A percentile compares a stretch with the other conserved stretches of the same genome.
These are phyloP conservation scores for Prorops nasuta DNA, from an alignment of 1,140 invertebrate genomes.

Conservation along the genomic window DNA sequence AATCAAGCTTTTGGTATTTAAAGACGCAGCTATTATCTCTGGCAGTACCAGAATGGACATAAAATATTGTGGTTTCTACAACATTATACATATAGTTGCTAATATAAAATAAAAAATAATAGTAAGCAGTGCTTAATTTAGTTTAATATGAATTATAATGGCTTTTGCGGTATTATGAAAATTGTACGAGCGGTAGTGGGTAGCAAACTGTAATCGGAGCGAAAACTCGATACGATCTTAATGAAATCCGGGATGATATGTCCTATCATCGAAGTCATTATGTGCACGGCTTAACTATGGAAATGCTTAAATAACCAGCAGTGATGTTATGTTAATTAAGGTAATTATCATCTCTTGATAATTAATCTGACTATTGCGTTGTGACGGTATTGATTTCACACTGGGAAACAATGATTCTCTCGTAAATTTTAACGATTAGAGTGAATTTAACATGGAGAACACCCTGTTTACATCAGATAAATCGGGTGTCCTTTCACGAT, in stretches of 20 bases:
- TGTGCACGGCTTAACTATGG: neutral
- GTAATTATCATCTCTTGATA: neutral
- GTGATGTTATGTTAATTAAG: constrained; percentile 10
- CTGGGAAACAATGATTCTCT: constrained; percentile 4
- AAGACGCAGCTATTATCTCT: too few species aligned
- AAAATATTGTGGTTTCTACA: too few species aligned
- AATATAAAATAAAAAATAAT: too few species aligned
- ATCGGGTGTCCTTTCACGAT: too few species aligned
- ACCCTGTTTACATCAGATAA: too few species aligned
- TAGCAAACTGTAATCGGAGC: constrained; percentile 7
- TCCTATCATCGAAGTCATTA: constrained; percentile 13
- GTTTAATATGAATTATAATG: too few species aligned
- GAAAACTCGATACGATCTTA: constrained; percentile 1
- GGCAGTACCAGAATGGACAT: too few species aligned
- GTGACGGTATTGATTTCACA: neutral
- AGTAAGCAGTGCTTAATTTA: too few species aligned
- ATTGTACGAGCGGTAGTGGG: constrained; percentile 6
- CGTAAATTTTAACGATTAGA: constrained; percentile 3
- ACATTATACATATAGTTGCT: too few species aligned
- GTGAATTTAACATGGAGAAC: too few species aligned
- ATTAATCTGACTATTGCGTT: constrained; percentile 13
- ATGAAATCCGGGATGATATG: constrained; percentile 9
- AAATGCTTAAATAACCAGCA: constrained; percentile 2
- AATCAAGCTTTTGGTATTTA: too few species aligned
- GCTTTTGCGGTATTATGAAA: too few species aligned